A percentile compares a stretch with the other conserved stretches of the same genome.
Evolutionary conservation across 1,140 invertebrate species (phyloP).

Genomic region (Steinernema feltiae): DNA sequence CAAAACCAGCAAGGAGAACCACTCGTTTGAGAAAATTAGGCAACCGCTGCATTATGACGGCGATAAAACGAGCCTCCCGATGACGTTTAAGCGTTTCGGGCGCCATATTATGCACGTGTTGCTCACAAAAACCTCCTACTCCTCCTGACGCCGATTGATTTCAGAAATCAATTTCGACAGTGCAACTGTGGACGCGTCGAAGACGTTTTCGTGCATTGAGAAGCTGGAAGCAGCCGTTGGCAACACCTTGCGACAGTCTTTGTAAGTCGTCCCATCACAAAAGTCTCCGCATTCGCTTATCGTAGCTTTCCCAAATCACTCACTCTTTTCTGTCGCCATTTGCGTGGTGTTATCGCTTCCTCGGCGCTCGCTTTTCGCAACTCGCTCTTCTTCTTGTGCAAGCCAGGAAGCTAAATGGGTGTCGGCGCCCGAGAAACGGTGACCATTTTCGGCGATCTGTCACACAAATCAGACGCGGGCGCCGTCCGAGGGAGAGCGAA

Average conservation of each 20-base stretch:
- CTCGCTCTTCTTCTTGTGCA: constrained; percentile 5
- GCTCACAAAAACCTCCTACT: not conserved
- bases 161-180: constrained; percentile 48
- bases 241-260: constrained; percentile 41
- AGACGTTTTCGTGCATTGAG: constrained; percentile 44
- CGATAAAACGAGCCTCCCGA: not conserved
- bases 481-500: not conserved
- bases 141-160: constrained; percentile 25
- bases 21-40: not conserved
- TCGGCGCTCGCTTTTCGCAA: not conserved
- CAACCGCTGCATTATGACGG: not conserved
- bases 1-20: not conserved
- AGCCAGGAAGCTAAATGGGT: not conserved
- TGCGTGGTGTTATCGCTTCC: constrained; percentile 5
- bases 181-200: constrained; percentile 30
- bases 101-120: not conserved
- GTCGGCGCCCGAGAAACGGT: not conserved
- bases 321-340: constrained; percentile 13
- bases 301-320: not conserved
- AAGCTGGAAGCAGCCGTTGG: constrained; percentile 47
- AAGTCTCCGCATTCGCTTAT: no score
- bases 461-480: not conserved
- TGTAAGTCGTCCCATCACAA: no score
- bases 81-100: not conserved
- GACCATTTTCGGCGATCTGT: constrained; percentile 15